phyloP scores from a whole-genome alignment of 2,113 vertebrate genomes.

The Felis catus region DNA sequence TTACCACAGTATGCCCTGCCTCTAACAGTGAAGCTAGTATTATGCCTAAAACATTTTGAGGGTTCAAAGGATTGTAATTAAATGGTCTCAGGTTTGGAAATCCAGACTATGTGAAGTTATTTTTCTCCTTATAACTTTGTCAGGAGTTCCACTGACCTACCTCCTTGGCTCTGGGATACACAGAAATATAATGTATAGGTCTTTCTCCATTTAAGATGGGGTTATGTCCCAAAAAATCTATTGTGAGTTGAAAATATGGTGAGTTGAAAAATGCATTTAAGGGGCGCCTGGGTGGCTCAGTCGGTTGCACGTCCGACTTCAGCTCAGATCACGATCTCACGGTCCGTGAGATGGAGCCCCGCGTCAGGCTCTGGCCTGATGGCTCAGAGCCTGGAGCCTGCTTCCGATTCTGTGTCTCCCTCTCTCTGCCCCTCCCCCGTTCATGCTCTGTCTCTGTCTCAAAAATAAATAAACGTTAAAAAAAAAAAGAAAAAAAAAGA shows the following conservation, averaged over 20 bases:
- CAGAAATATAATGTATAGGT: not conserved
- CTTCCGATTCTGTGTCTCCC: no score
- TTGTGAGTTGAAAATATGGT: not conserved
- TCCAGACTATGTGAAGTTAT: not conserved
- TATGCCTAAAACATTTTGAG: not conserved
- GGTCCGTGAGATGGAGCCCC: no score
- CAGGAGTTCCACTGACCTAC: not conserved
- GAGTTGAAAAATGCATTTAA: not conserved
- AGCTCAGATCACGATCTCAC: no score
- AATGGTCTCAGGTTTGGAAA: conserved; percentile 11
- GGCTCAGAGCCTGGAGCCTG: no score
- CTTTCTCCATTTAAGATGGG: not conserved
- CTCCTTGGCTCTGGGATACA: not conserved
- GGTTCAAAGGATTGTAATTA: not conserved
- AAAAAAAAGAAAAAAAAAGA: no score
- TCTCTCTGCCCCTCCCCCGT: no score
- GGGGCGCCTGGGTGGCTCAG: no score
- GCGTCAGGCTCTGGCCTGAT: no score
- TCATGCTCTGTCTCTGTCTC: no score
- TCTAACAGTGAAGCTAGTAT: not conserved
- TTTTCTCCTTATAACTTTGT: not conserved
- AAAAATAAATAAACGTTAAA: no score
- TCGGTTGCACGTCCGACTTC: no score
- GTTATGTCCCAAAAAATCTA: not conserved
- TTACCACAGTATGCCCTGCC: not conserved